Conservation (phyloP, 1,140 invertebrate species). For the Orchestia grillus region DNA sequence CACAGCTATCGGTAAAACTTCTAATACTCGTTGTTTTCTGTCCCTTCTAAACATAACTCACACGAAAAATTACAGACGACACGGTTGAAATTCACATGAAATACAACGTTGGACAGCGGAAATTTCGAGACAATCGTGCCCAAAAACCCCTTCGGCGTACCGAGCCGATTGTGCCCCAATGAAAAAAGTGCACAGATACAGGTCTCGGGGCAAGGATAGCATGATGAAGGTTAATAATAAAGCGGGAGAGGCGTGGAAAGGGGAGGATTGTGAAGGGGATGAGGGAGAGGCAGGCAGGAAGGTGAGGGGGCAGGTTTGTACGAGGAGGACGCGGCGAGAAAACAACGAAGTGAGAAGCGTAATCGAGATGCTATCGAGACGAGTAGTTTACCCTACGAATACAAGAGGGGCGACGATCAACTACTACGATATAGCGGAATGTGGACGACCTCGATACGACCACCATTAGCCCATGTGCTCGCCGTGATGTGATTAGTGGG, state of each 20-base stretch:
- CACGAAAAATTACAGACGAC: too few relatives aligned
- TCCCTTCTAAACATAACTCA: too few relatives aligned
- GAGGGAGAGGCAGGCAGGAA: too few relatives aligned
- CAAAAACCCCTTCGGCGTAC: neutral
- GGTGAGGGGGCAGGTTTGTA: neutral
- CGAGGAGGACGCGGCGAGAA: neutral
- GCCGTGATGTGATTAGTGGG: too few relatives aligned
- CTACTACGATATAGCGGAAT: neutral
- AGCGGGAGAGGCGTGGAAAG: neutral
- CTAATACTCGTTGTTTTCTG: too few relatives aligned
- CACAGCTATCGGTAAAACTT: too few relatives aligned
- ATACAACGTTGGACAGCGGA: neutral
- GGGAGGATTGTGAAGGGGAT: too few relatives aligned
- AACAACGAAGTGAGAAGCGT: neutral
- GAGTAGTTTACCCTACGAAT: neutral
- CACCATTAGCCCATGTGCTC: too few relatives aligned
- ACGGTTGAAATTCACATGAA: too few relatives aligned
- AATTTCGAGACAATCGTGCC: neutral
- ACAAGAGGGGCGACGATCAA: neutral
- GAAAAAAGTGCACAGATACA: neutral
- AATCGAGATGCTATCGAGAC: neutral
- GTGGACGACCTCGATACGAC: neutral
- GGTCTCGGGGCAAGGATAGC: neutral
- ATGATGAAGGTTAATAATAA: constrained; percentile 20
- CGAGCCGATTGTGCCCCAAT: neutral